Base-by-base conservation (phyloP, 2,113 vertebrate species). In the Microtus montanus region DNA sequence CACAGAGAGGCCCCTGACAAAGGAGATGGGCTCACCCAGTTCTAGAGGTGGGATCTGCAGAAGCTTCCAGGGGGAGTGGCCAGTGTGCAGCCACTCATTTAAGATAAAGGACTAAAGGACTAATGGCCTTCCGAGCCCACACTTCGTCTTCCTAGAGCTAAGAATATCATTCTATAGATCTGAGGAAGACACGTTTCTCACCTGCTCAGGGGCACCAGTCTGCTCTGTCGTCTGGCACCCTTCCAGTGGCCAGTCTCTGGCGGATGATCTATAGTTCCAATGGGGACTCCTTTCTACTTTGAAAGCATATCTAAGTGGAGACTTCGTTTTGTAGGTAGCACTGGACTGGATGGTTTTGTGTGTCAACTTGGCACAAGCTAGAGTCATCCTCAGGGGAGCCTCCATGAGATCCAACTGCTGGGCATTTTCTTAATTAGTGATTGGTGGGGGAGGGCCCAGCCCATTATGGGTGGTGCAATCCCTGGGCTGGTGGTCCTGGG, bases 201-300 rank as follows among this genome's bases (percentile, higher is more conserved):
- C 1, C 8, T 7, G 20, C 33, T 70, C 38, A 33, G 2, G 30
- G 12, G 33, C 20, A 5, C 3, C 74, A 41, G n/a, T 22, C 20
- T 61, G 0, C 4, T 22, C 8, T 54, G 28, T 1, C 7, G 5
- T 5, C 0, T 3, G 20, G 30, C 30, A 19, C 2, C 35, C 47
- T 17, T 24, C 2, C 3, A 15, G 3, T 35, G 61, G 20, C 54
- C 30, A 17, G n/a, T 49, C 33, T 74, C 64, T 30, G 9, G 54
- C 1, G 15, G 35, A 2, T 44, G 44, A 86, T 33, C 35, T 52
- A 14, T 33, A 66, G 12, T n/a, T 87, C 89, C 66, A 7, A 61
- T 38, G 10, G 6, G 44, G 3, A 73, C 54, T 22, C 4, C 54
- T 38, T 71, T 96, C 35, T 89, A 58, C 47, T 49, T 35, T 54